These are phyloP conservation scores for Acleris cristana DNA, from an alignment of 2,888 invertebrate species.

Conservation along the genomic window DNA sequence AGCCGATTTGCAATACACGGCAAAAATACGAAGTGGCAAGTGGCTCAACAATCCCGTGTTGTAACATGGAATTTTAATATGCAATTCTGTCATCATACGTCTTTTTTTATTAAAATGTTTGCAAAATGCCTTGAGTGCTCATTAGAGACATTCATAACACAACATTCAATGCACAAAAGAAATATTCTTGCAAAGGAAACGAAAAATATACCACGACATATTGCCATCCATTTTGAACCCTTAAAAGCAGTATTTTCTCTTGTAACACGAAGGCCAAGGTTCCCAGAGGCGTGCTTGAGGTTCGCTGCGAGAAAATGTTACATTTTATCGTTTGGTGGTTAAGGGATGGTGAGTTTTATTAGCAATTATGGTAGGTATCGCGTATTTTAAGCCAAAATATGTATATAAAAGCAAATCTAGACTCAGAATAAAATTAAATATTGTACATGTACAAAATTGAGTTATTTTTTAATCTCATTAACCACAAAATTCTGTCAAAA, in stretches of 20 bases:
- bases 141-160: slow-evolving; percentile 18
- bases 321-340: slow-evolving; percentile 8
- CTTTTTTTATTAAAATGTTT: slow-evolving; percentile 5
- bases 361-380: background rate
- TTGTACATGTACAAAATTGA: no score
- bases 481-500: no score
- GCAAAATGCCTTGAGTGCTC: slow-evolving; percentile 21
- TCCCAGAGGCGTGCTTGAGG: slow-evolving; percentile 59
- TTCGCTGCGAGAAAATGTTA: slow-evolving; percentile 53
- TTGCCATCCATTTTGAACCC: slow-evolving; percentile 68
- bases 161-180: slow-evolving; percentile 27
- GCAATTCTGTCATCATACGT: background rate
- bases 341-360: background rate
- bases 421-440: no score
- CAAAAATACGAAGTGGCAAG: no score
- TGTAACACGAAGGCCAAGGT: slow-evolving; percentile 70
- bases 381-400: no score
- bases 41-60: no score
- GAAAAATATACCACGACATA: slow-evolving; percentile 57
- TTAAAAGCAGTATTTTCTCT: slow-evolving; percentile 66
- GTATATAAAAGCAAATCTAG: no score
- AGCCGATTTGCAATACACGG: no score
- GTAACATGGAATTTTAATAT: background rate
- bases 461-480: no score
- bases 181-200: slow-evolving; percentile 23